Evolutionary conservation across 2,888 invertebrate genomes (phyloP), one percentile per base, ranked within the genome.

Genomic region (Caenorhabditis panamensis): DNA sequence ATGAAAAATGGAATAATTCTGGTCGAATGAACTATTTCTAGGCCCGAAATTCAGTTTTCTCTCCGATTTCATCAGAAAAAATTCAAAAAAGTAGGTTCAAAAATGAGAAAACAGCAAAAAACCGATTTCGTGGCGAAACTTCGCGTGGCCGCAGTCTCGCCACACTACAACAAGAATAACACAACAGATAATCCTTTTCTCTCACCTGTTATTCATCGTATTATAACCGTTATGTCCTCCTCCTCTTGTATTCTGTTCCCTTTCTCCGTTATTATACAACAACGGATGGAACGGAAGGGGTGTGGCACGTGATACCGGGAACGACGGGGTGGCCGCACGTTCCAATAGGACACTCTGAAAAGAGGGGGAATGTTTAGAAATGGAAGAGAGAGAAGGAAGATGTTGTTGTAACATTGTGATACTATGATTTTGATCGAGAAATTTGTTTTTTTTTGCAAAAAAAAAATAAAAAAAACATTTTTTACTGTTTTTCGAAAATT

Each of bases 271-370:
- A 47, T 86, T 83, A 77, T 88, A 90, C 58, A 90, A 82, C 63
- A 90, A 81, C 24, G 90, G 90, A 79, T 90, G 90, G 82, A 87
- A 90, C 24, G 90, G 90, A 58, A 90, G 81, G 28, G 90, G 90
- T 31, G 90, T 89, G 63, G 86, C 87, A 28, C 88, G 95, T 89
- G 95, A 68, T 95, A 96, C 95, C 79, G 97, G 96, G 93, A 97
- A 97, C 69, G 95, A 95, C 53, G 97, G 96, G 24, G 96, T 96
- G 91, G 95, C 95, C 28, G 96, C 95, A 79, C 90, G 73, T 31
- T 84, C 83, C n/a, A 73, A 61, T 18, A 82, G 64, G 11, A 77
- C 71, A 26, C 82, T 84, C 84, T 85, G 71, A 53, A 81, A 68
- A 22, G 1, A 24, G 8, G 26, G 18, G 37, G 37, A 20, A 36